Conservation (phyloP, 2,797 vertebrate species). For the Myotis findleyi region DNA sequence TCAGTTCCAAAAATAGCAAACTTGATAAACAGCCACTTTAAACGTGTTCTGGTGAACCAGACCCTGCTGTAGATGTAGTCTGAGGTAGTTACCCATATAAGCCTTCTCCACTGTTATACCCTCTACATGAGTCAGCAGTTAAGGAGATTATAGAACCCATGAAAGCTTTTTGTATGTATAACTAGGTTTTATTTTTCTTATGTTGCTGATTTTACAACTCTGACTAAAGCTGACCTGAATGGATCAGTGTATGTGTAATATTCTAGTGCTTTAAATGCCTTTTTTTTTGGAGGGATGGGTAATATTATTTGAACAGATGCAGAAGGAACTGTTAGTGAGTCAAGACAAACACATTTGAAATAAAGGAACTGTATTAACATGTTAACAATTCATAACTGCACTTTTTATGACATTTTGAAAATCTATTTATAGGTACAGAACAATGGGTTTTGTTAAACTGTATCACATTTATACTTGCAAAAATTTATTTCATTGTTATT, state of each 20-base stretch:
- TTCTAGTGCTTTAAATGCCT: conserved; percentile 75
- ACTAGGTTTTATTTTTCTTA: conserved; percentile 76
- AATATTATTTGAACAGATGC: conserved; percentile 88
- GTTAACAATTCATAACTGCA: conserved; percentile 91
- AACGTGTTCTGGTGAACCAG: conserved; percentile 82
- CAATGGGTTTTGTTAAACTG: conserved; percentile 91
- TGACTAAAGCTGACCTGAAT: conserved; percentile 83
- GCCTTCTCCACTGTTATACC: conserved; percentile 65
- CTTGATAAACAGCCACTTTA: conserved; percentile 87
- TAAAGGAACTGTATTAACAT: conserved; percentile 89
- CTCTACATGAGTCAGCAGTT: conserved; percentile 80
- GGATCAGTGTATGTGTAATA: conserved; percentile 79
- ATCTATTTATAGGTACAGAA: conserved; percentile 93
- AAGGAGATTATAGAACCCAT: conserved; percentile 72
- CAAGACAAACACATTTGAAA: conserved; percentile 87
- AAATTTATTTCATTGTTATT: conserved; percentile 91
- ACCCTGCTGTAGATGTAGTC: conserved; percentile 83
- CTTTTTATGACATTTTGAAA: conserved; percentile 92
- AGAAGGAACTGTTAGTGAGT: conserved; percentile 87
- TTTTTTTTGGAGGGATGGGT: conserved; percentile 79
- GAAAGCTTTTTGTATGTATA: conserved; percentile 78
- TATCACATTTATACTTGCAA: conserved; percentile 91
- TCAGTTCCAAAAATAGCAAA: conserved; percentile 84
- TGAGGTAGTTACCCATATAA: conserved; percentile 41
- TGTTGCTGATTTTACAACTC: conserved; percentile 80